Percentiles rank a stretch among this genome's conserved stretches.
These are phyloP conservation scores for Balaeniceps rex DNA, from an alignment of 2,113 vertebrate genomes.

Conservation along the genomic window DNA sequence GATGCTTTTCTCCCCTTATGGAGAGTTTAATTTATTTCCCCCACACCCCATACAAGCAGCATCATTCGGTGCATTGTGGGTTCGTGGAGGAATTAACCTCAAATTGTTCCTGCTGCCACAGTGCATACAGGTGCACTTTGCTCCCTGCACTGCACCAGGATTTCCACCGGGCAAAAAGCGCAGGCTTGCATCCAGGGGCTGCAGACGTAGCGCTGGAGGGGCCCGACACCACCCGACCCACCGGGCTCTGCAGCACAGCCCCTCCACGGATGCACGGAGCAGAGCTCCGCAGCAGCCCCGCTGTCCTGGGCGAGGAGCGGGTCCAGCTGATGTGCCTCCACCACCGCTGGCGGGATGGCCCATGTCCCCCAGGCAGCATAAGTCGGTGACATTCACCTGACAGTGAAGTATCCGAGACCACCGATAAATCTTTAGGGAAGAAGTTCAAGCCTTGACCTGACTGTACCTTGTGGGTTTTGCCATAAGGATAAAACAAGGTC, in stretches of 20 bases:
- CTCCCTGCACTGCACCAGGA: fast-evolving
- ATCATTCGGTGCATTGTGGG: fast-evolving
- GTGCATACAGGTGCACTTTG: neutral
- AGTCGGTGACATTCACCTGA: neutral
- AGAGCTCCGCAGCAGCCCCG: neutral
- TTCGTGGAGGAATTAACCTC: neutral
- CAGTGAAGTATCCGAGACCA: neutral
- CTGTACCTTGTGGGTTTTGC: neutral
- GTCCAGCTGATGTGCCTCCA: neutral
- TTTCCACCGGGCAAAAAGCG: fast-evolving
- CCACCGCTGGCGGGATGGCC: no score
- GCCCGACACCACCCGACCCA: fast-evolving
- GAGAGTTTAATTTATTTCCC: neutral
- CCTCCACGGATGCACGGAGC: neutral
- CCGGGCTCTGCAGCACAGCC: neutral
- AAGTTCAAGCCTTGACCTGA: neutral
- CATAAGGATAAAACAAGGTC: neutral
- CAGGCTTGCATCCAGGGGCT: neutral
- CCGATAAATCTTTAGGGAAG: fast-evolving
- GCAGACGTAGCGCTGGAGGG: neutral
- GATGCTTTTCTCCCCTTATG: neutral
- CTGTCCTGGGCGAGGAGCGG: neutral
- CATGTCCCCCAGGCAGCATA: neutral
- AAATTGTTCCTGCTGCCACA: neutral
- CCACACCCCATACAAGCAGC: neutral